phyloP scores from a whole-genome alignment of 2,113 vertebrate species.

The Tautogolabrus adspersus region DNA sequence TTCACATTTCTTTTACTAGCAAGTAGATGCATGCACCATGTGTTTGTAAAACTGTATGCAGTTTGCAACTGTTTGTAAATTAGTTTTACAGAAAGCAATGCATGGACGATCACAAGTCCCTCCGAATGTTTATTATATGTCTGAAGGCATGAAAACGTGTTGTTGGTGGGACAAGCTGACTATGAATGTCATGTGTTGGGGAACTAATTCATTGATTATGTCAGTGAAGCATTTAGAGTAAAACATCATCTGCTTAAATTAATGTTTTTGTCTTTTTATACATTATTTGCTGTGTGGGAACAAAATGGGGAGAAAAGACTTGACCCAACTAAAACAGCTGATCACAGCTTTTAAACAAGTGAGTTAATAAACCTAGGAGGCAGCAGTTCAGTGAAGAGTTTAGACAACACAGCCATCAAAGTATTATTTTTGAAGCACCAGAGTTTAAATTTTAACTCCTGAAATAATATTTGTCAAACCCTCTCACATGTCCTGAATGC shows the following conservation, averaged over 20 bases:
- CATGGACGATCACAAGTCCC: slow-evolving; percentile 21
- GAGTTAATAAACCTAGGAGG: too few relatives aligned
- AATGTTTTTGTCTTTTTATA: slow-evolving; percentile 49
- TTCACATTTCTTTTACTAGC: slow-evolving; percentile 24
- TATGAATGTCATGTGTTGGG: slow-evolving; percentile 24
- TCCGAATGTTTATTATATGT: slow-evolving; percentile 34
- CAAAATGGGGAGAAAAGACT: neutral
- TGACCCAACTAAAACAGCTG: neutral
- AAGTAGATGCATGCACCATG: slow-evolving; percentile 59
- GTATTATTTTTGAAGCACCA: too few relatives aligned
- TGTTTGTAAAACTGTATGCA: slow-evolving; percentile 39
- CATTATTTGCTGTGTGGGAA: slow-evolving; percentile 22
- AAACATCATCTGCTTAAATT: slow-evolving; percentile 24
- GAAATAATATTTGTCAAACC: neutral
- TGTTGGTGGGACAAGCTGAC: slow-evolving; percentile 15
- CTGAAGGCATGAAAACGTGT: slow-evolving; percentile 35
- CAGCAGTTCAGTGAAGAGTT: too few relatives aligned
- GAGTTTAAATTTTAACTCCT: neutral
- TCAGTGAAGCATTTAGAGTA: slow-evolving; percentile 4
- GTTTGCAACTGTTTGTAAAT: slow-evolving; percentile 21
- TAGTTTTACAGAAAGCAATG: slow-evolving; percentile 32
- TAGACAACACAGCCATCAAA: too few relatives aligned
- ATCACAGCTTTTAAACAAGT: neutral
- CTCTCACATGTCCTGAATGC: slow-evolving; percentile 32
- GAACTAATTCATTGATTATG: slow-evolving; percentile 13